Percentiles rank a stretch among this genome's conserved stretches.
Conservation (phyloP, 1,140 invertebrate species). For the Drosophila grimshawi region DNA sequence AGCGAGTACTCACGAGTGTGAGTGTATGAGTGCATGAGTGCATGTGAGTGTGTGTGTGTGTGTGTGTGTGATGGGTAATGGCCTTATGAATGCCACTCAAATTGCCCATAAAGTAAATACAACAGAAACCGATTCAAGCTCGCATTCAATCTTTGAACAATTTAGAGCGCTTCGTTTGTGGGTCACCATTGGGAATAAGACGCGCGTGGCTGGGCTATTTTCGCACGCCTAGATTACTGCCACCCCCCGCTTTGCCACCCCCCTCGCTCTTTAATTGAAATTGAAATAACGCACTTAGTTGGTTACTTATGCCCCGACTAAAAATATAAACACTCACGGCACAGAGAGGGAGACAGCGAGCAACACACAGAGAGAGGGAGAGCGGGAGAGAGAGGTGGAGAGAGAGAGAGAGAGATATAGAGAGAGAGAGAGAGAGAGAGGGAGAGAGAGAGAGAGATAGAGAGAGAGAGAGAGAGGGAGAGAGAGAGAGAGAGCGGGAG, state of each 20-base stretch:
- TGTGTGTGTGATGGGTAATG: constrained; percentile 9
- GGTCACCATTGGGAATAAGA: constrained; percentile 26
- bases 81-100: constrained; percentile 77
- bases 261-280: constrained; percentile 64
- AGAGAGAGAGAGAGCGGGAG: too few relatives aligned
- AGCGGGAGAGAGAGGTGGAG: neutral
- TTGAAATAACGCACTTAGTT: constrained; percentile 70
- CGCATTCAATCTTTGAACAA: constrained; percentile 57
- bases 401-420: neutral
- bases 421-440: too few relatives aligned
- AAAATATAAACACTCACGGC: constrained; percentile 45
- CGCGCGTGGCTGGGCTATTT: constrained; percentile 67
- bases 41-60: neutral
- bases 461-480: neutral
- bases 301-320: constrained; percentile 59
- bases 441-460: neutral
- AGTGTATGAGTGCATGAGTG: neutral
- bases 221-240: constrained; percentile 56
- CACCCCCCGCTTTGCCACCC: neutral
- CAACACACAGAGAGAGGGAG: too few relatives aligned
- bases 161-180: constrained; percentile 66
- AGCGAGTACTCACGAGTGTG: neutral
- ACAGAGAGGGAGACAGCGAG: neutral
- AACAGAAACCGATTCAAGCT: constrained; percentile 15
- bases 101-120: constrained; percentile 57